A percentile compares a stretch with the other conserved stretches of the same genome.
These are phyloP conservation scores for Paraplagusia blochii DNA, from an alignment of 2,113 vertebrate genomes.

Conservation along the genomic window DNA sequence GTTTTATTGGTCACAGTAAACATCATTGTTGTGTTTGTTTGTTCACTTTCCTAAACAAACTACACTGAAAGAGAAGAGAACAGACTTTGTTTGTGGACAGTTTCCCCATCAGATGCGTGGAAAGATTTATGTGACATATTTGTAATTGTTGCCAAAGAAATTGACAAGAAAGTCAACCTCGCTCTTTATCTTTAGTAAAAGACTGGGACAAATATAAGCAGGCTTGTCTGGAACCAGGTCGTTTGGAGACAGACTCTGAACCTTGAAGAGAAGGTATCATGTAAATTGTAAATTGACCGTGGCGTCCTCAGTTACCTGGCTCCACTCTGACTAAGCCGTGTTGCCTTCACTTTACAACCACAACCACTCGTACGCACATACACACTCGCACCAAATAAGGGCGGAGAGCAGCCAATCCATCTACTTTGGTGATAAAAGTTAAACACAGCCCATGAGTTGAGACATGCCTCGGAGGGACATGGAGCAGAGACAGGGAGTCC, in stretches of 20 bases:
- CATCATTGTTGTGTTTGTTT: too few relatives aligned
- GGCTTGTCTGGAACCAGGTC: too few relatives aligned
- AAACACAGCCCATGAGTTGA: constrained; percentile 52
- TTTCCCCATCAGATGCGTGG: too few relatives aligned
- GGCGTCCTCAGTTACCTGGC: constrained; percentile 52
- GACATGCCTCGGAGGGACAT: constrained; percentile 47
- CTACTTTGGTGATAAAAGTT: constrained; percentile 64
- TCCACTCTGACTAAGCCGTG: constrained; percentile 55
- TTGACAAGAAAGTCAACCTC: too few relatives aligned
- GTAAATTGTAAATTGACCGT: constrained; percentile 9
- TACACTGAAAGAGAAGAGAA: too few relatives aligned
- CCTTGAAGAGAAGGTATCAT: background rate
- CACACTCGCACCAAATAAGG: constrained; percentile 44
- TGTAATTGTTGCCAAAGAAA: too few relatives aligned
- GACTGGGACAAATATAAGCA: too few relatives aligned
- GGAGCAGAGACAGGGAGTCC: constrained; percentile 40
- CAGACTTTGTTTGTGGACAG: too few relatives aligned
- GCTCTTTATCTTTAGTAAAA: too few relatives aligned
- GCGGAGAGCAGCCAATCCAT: constrained; percentile 49
- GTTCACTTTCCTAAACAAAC: too few relatives aligned
- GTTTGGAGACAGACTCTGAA: background rate
- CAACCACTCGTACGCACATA: constrained; percentile 21
- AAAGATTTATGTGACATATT: too few relatives aligned
- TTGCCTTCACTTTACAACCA: constrained; percentile 49
- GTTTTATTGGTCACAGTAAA: too few relatives aligned